phyloP scores from a whole-genome alignment of 2,888 invertebrate genomes.

The Drosophila sordidula region DNA sequence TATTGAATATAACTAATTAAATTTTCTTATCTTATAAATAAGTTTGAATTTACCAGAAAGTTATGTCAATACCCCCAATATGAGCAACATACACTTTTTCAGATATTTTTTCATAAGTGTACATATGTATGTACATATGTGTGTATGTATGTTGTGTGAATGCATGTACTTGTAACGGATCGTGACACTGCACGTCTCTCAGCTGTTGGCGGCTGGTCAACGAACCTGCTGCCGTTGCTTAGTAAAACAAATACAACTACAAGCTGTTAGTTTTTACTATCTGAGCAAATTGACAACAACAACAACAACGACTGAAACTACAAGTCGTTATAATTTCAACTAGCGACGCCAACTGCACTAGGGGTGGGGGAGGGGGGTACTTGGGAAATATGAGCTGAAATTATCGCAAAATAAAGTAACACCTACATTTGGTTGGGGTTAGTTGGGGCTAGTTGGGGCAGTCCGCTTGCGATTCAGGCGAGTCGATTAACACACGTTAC shows the following conservation, averaged over 20 bases:
- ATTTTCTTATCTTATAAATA: not conserved
- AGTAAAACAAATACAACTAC: conserved; percentile 54
- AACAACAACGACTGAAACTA: conserved; percentile 30
- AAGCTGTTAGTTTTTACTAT: conserved; percentile 65
- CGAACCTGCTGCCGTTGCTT: conserved; percentile 54
- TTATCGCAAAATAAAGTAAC: conserved; percentile 24
- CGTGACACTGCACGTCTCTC: conserved; percentile 31
- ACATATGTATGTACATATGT: not conserved
- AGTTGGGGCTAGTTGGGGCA: conserved; percentile 42
- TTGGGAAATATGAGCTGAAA: conserved; percentile 24
- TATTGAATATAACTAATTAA: too few species aligned
- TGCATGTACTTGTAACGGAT: conserved; percentile 19
- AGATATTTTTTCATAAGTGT: not conserved
- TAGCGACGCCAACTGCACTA: conserved; percentile 29
- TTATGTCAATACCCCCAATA: conserved; percentile 1
- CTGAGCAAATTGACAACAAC: conserved; percentile 56
- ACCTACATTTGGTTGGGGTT: conserved; percentile 25
- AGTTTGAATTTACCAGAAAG: not conserved
- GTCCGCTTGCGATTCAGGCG: conserved; percentile 23
- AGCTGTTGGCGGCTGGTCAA: conserved; percentile 52
- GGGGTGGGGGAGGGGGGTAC: not conserved
- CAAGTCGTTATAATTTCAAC: conserved; percentile 40
- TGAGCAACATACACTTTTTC: not conserved
- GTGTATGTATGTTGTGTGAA: not conserved
- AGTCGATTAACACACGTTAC: conserved; percentile 42